Base-by-base conservation (phyloP, 2,888 invertebrate genomes). In the Lasioglossum vierecki region DNA sequence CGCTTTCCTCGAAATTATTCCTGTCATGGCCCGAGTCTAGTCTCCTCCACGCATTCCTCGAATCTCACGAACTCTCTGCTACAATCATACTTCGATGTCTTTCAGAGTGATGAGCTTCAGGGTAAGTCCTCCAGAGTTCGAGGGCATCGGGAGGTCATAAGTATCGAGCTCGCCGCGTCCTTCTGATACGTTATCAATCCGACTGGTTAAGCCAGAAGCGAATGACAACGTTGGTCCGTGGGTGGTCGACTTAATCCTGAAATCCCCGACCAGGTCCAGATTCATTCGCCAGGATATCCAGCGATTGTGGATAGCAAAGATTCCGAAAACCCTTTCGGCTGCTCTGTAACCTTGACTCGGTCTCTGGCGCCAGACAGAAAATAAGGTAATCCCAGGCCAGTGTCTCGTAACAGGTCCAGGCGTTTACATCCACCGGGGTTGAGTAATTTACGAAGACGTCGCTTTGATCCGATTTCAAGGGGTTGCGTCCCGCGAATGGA, bases 191-290 rank as follows among this genome's bases (percentile, higher is more conserved):
- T 90, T 90, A 91, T 90, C 89, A 86, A 87, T 91, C 84, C 81
- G 79, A n/a, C 78, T 79, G 91, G 88, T 91, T 91, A 87, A 91
- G 85, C 88, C 88, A 87, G 86, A 91, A 88, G 84, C 87, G 84
- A 82, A 91, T 81, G 89, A 88, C 87, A 85, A 66, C 84, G 73
- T 82, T 83, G 80, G 84, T 86, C 80, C 57, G 85, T 49, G 79
- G 79, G 87, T 81, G 83, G 85, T 84, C 86, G 83, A 84, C 83
- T 83, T 89, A 90, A 89, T 91, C 89, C 91, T 22, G 85, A 91
- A 91, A 91, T 91, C 91, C 91, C 4, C 83, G 82, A 84, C 86
- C 8, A 87, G 78, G 80, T 87, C 75, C 83, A 88, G 88, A 89
- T 87, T 88, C 84, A 91, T 89, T 89, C 87, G 85, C 84, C 82